phyloP scores from a whole-genome alignment of 2,113 vertebrate species.

The Xerus inauris region DNA sequence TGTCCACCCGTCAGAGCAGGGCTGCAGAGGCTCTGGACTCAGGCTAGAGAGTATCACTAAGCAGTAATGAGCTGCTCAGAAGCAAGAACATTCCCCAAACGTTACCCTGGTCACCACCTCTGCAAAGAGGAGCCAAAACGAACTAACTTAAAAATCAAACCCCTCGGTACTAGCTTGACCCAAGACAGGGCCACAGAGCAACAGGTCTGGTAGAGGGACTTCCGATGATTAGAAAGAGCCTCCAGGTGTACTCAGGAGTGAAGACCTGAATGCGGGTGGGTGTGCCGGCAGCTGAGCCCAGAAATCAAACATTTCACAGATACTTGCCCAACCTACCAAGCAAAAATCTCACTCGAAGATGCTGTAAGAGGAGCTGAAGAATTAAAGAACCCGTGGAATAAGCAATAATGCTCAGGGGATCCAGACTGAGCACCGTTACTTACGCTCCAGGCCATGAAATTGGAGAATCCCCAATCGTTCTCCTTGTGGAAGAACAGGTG shows the following conservation, averaged over 20 bases:
- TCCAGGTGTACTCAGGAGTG: not conserved
- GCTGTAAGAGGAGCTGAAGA: fast-evolving
- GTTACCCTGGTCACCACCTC: not conserved
- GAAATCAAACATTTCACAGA: not conserved
- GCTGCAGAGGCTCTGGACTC: fast-evolving
- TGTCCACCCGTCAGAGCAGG: not conserved
- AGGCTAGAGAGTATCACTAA: fast-evolving
- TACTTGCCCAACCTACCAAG: not conserved
- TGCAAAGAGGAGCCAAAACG: not conserved
- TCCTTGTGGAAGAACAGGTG: conserved; percentile 99
- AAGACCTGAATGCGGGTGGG: not conserved
- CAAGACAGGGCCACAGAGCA: not conserved
- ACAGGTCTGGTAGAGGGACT: not conserved
- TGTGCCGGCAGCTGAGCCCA: not conserved
- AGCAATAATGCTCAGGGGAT: fast-evolving
- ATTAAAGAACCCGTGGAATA: not conserved
- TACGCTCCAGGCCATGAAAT: conserved; percentile 99
- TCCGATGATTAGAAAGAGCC: not conserved
- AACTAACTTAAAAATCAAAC: not conserved
- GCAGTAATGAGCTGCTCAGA: not conserved
- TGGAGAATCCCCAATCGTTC: conserved; percentile 99
- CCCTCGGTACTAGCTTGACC: not conserved
- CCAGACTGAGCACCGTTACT: conserved; percentile 81
- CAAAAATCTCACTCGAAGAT: not conserved
- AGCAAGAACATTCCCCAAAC: not conserved